These are phyloP conservation scores for Rhombomys opimus DNA, from an alignment of 2,113 vertebrate genomes.

Conservation along the genomic window DNA sequence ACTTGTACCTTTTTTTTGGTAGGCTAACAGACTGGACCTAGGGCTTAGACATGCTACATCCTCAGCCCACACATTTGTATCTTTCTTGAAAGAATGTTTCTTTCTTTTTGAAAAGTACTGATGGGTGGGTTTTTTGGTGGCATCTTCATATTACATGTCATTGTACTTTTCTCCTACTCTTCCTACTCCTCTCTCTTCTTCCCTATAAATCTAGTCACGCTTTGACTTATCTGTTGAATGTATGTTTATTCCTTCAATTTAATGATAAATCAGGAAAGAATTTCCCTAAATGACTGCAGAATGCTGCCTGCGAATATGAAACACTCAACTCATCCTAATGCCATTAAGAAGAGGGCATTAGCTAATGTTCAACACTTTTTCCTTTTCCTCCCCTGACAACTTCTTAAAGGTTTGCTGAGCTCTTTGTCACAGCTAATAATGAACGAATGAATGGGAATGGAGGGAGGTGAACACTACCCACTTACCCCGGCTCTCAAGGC, in stretches of 20 bases:
- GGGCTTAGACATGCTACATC: neutral
- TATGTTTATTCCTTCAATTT: constrained; percentile 23
- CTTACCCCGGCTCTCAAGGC: constrained; percentile 91
- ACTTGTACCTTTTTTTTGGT: neutral
- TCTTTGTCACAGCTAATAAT: neutral
- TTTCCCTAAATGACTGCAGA: neutral
- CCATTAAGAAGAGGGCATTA: neutral
- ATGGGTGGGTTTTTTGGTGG: neutral
- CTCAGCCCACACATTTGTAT: neutral
- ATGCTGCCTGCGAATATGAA: neutral
- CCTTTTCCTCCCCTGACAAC: neutral
- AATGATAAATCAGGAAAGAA: constrained; percentile 20
- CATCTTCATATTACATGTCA: too few species aligned
- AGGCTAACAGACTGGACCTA: neutral
- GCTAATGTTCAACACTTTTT: neutral
- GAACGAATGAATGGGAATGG: neutral
- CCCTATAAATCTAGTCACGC: neutral
- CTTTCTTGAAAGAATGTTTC: neutral
- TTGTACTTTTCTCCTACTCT: neutral
- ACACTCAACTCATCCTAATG: neutral
- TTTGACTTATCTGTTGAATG: neutral
- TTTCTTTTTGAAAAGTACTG: neutral
- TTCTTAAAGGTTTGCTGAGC: neutral
- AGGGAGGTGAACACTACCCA: neutral
- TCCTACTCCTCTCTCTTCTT: neutral